Conservation (phyloP, 2,113 vertebrate species). For the Microcebus lehilahytsara region DNA sequence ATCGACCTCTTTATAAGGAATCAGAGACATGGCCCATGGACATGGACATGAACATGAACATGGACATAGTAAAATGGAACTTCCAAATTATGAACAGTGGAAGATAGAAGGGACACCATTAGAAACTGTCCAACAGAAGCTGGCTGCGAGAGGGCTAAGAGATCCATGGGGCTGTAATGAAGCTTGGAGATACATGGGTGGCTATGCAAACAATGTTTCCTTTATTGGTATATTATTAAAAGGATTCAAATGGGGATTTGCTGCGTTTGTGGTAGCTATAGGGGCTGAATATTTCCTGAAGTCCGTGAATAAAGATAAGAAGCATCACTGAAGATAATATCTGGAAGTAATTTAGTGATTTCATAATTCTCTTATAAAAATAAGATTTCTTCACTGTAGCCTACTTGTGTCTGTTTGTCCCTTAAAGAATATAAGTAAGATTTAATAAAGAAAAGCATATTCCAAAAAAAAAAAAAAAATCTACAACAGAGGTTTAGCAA, state of each 20-base stretch:
- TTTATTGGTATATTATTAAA: conserved; percentile 85
- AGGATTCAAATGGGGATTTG: conserved; percentile 95
- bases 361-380: conserved; percentile 19
- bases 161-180: conserved; percentile 97
- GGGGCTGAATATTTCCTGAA: conserved; percentile 92
- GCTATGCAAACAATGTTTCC: conserved; percentile 86
- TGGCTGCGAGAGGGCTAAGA: conserved; percentile 89
- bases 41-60: conserved; percentile 74
- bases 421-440: conserved; percentile 70
- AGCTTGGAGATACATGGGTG: conserved; percentile 92
- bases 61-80: conserved; percentile 86
- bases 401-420: conserved; percentile 48
- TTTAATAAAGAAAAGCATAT: conserved; percentile 25
- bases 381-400: conserved; percentile 45
- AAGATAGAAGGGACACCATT: conserved; percentile 93
- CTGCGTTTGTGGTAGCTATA: conserved; percentile 91
- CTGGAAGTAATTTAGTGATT: conserved; percentile 20
- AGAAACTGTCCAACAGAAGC: conserved; percentile 87
- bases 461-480: background rate
- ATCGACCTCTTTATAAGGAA: background rate
- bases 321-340: conserved; percentile 81
- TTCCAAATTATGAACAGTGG: conserved; percentile 94
- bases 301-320: conserved; percentile 90
- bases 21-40: conserved; percentile 80
- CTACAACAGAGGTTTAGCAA: background rate